Evolutionary conservation across 2,888 invertebrate species (phyloP), one percentile per base, ranked within the genome.

Genomic region (Pocota personata): DNA sequence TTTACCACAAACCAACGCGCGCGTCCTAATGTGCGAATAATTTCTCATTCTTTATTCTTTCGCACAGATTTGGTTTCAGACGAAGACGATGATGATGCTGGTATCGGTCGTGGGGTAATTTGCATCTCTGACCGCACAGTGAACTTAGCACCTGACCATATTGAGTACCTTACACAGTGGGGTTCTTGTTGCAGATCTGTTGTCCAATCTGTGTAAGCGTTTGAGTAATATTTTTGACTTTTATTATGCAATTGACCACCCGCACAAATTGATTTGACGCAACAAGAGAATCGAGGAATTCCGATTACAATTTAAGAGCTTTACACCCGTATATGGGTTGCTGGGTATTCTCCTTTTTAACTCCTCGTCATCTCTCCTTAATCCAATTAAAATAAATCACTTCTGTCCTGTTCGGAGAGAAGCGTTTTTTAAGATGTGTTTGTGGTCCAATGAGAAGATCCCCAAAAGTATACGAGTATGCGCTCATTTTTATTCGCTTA

Each of bases 341-440:
- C 2, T 21, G 46, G 50, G 8, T 50, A 5, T 14, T 21, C 16
- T 37, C 3, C 6, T 21, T n/a, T 58, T 43, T n/a, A 3, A 14
- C 2, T 66, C 24, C 12, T 32, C 55, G 16, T 62, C 60, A 52
- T 60, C 64, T 71, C 64, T 71, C 66, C 64, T 86, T 82, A 82
- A 82, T 86, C 86, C 86, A 86, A 86, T 86, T 86, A 86, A 86
- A 82, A 86, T 86, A 86, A 86, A 86, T 86, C 86, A 86, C 86
- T 86, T 72, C 76, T 82, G 82, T 86, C 84, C 80, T 71, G 71
- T 12, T 40, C 12, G 0, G 19, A 37, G 6, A 32, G 35, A 35
- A 35, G 19, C 37, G 52, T 48, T 64, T 57, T 10, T 21, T 16
- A 8, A 32, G n/a, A 52, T 30, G 10, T 16, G 12, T 14, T 32